Percentiles rank a stretch among this genome's conserved stretches.
Conservation (phyloP, 1,140 invertebrate genomes). For the Calephelis nemesis region DNA sequence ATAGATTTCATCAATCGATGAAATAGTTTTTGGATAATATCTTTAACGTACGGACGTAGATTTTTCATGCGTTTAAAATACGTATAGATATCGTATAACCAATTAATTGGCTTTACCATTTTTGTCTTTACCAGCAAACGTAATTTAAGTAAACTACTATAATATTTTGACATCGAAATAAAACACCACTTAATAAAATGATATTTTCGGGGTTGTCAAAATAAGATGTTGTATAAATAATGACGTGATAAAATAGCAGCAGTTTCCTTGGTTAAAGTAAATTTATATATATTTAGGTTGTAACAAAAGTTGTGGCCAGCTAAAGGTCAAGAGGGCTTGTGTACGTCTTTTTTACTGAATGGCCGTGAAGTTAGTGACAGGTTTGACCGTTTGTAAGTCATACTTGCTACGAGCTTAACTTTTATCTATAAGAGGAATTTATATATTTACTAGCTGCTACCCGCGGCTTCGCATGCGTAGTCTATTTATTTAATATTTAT, state of each 20-base stretch:
- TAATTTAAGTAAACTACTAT: not conserved
- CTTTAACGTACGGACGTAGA: too few relatives aligned
- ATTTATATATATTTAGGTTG: conserved; percentile 10
- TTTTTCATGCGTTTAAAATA: too few relatives aligned
- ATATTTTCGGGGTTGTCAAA: conserved; percentile 3
- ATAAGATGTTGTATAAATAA: conserved; percentile 8
- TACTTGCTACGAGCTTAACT: not conserved
- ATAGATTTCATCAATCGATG: too few relatives aligned
- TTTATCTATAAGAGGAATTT: not conserved
- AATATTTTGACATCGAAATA: conserved; percentile 10
- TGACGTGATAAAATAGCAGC: conserved; percentile 7
- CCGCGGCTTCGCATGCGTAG: too few relatives aligned
- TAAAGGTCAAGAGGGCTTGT: conserved; percentile 22
- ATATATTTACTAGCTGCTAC: too few relatives aligned
- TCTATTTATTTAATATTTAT: too few relatives aligned
- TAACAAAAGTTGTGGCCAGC: conserved; percentile 5
- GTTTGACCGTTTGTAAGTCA: not conserved
- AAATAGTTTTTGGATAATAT: too few relatives aligned
- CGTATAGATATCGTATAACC: not conserved
- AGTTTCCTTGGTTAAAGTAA: not conserved
- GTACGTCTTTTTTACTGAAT: conserved; percentile 18
- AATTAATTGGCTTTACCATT: conserved; percentile 2
- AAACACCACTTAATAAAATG: not conserved
- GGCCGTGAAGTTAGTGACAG: conserved; percentile 20
- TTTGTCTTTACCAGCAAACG: not conserved